Base-by-base conservation (phyloP, 2,888 invertebrate species). In the Lepidochitona cinerea region DNA sequence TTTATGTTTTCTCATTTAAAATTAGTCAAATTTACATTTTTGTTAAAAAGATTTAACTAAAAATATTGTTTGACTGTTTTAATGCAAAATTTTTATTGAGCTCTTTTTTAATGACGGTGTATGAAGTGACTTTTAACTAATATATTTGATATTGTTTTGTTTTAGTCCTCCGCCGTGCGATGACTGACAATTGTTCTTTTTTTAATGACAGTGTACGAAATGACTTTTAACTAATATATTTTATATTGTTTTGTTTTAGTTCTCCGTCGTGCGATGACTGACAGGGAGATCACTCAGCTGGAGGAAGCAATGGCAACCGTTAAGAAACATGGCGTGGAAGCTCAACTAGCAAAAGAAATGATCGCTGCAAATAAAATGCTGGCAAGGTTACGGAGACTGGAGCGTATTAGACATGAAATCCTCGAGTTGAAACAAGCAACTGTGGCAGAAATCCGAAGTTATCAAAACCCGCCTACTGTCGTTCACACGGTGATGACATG, bases 301-400 rank as follows among this genome's bases (percentile, higher is more conserved):
- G 88, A 88, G 68, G 83, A 83, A 36, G 89, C 89, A 49, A 88
- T 89, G 71, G 79, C 80, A 35, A 83, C 82, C 35, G 85, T 89
- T 33, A 86, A 84, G 74, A 84, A 81, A 70, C 81, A 88, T 77
- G 88, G 88, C 29, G 82, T 89, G 70, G 89, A 89, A 74, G 75
- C 78, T 6, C 83, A 85, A 37, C 78, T 89, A 33, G 81, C 85
- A 1, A 76, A 75, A 33, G 89, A 89, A 76, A 84, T 89, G 75
- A 72, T 83, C 4, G 85, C 85, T 37, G 89, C 89, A 23, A 83
- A 84, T 36, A 75, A 81, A 23, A 70, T 89, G 66, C 76, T 89
- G 66, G 75, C 80, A 1, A 80, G 85, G 7, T 79, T 87, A 36
- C 78, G 80, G 36, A 0, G 85, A 85, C 77, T 84, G 52, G 83